A percentile compares a stretch with the other conserved stretches of the same genome.
Evolutionary conservation across 2,797 vertebrate species (phyloP).

Genomic region (Furcifer pardalis): DNA sequence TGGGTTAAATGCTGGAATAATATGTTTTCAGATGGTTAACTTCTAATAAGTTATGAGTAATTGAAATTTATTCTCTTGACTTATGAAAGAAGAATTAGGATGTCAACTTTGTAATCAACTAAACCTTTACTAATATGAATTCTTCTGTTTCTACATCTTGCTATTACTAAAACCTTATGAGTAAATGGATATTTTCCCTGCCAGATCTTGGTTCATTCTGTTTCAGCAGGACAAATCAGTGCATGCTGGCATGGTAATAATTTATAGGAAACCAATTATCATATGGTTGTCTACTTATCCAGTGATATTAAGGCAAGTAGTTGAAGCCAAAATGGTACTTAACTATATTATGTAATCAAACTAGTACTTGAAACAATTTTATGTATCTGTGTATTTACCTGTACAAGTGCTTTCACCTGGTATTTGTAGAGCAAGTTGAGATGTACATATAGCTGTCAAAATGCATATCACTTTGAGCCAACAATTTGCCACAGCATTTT

Average conservation of each 20-base stretch:
- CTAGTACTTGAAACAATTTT: constrained; percentile 9
- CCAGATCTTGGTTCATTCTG: background rate
- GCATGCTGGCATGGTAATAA: background rate
- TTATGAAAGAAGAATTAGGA: background rate
- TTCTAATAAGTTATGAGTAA: background rate
- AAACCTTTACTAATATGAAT: background rate
- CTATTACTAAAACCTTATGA: background rate
- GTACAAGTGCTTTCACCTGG: constrained; percentile 34
- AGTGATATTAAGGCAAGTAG: background rate
- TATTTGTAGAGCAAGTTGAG: constrained; percentile 42
- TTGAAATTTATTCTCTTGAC: background rate
- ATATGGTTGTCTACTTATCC: background rate
- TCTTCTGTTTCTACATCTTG: background rate
- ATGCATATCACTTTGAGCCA: constrained; percentile 49
- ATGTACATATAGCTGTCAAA: constrained; percentile 43
- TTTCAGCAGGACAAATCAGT: background rate
- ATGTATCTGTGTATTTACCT: constrained; percentile 26
- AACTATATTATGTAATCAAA: constrained; percentile 2
- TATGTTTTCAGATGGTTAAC: background rate
- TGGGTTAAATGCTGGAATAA: too few species aligned
- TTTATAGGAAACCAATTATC: background rate
- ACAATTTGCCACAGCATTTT: constrained; percentile 33
- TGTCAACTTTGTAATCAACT: background rate
- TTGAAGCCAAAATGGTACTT: background rate
- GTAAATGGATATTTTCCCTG: background rate